Evolutionary conservation across 2,797 vertebrate species (phyloP).

Genomic region (Tiaroga cobitis): DNA sequence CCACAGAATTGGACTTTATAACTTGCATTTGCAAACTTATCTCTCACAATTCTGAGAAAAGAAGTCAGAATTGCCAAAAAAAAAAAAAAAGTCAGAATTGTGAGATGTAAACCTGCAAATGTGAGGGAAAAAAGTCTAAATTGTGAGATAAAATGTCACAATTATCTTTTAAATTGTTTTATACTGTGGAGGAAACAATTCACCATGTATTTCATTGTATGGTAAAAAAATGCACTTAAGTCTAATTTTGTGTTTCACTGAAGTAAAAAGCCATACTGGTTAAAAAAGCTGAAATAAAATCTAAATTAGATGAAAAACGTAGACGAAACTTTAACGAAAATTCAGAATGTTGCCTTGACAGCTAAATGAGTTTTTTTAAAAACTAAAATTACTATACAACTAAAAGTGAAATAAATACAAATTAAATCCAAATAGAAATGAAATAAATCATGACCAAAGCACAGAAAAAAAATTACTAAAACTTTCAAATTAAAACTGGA

Average conservation of each 20-base stretch:
- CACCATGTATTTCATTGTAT: not conserved
- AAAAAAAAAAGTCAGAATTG: too few species aligned
- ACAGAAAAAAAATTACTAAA: not conserved
- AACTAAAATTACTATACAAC: not conserved
- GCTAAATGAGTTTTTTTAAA: not conserved
- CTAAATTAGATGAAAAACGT: not conserved
- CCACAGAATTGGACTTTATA: too few species aligned
- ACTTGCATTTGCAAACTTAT: too few species aligned
- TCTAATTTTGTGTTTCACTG: not conserved
- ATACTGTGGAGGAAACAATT: too few species aligned
- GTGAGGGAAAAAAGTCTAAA: too few species aligned
- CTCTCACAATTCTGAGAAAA: too few species aligned
- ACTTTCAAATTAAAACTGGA: not conserved
- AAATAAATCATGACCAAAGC: not conserved
- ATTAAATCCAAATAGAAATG: not conserved
- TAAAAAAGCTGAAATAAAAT: slow-evolving; percentile 1
- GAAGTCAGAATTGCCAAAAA: too few species aligned
- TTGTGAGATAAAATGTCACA: too few species aligned
- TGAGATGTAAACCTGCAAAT: too few species aligned
- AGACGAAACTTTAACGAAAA: not conserved
- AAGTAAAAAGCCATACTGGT: not conserved
- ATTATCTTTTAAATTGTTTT: too few species aligned
- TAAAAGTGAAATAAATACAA: not conserved
- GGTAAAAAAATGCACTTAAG: not conserved
- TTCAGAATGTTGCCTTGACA: too few species aligned